Base-by-base conservation (phyloP, 2,888 invertebrate genomes). In the Oxycera nigricornis region DNA sequence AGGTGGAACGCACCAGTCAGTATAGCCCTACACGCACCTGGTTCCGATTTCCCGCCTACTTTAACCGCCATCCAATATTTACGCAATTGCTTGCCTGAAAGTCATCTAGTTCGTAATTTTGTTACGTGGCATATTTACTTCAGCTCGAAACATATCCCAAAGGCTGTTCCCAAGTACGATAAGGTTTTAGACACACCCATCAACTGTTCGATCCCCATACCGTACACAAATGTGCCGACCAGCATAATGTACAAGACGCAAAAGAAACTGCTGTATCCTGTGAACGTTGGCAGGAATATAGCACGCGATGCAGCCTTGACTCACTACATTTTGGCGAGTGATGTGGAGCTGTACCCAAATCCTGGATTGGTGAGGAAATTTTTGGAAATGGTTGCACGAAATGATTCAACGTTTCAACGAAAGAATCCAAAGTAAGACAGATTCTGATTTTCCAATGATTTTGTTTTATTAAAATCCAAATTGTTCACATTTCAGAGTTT, bases 51-150 rank as follows among this genome's bases (percentile, higher is more conserved):
- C 82, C 86, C 88, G 73, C 89, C 91, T 26, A 93, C 95, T 0
- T 84, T 95, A 78, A 90, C 92, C 81, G 90, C 94, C 81, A 94
- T 96, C 82, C 90, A 91, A 78, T 94, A 93, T 85, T 88, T 94
- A 76, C 89, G 95, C 75, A 91, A 91, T 82, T 96, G 96, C 84
- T 87, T 89, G 77, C 89, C 89, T 22, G 88, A 88, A 77, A 85
- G 86, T 77, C 89, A 91, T 59, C 88, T 94, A 80, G 89, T 96
- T 78, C 89, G 90, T 73, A 90, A 93, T 81, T 91, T 89, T 82
- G 94, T 93, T 84, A 94, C 95, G 77, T 96, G 96, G 87, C 96
- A 96, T 84, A 84, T 96, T 72, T 95, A 94, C 86, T 96, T 95
- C 86, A 92, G 94, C 81, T 91, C 91, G 81, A 92, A 93, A 82